Conservation (phyloP, 2,113 vertebrate species). For the Struthidea cinerea region DNA sequence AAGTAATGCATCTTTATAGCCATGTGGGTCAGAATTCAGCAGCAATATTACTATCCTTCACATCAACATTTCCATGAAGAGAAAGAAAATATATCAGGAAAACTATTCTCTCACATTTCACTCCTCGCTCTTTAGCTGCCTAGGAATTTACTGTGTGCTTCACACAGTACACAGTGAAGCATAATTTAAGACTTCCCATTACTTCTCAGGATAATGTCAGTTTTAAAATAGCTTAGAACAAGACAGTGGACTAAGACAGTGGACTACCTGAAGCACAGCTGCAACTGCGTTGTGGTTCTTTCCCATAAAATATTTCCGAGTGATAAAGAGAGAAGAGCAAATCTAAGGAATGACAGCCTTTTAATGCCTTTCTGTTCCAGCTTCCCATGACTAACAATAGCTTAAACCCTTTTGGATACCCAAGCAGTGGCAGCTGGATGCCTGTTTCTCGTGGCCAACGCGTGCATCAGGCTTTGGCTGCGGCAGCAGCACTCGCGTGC, state of each 20-base stretch:
- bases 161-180: not conserved
- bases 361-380: not conserved
- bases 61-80: not conserved
- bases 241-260: not conserved
- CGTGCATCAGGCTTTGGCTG: not conserved
- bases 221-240: not conserved
- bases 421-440: not conserved
- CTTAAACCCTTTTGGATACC: not conserved
- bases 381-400: not conserved
- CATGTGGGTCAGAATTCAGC: not conserved
- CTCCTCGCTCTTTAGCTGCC: not conserved
- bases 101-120: not conserved
- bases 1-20: constrained; percentile 26
- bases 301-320: not conserved
- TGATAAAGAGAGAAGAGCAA: not conserved
- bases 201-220: not conserved
- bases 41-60: not conserved
- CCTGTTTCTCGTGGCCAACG: rapidly evolving
- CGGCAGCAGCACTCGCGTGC: rapidly evolving
- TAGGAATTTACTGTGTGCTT: not conserved
- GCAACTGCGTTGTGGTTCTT: rapidly evolving
- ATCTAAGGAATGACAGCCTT: not conserved
- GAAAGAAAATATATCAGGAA: not conserved
- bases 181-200: constrained; percentile 9
- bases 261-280: not conserved